phyloP scores from a whole-genome alignment of 2,888 invertebrate genomes.

The Lordiphosa fenestrarum region DNA sequence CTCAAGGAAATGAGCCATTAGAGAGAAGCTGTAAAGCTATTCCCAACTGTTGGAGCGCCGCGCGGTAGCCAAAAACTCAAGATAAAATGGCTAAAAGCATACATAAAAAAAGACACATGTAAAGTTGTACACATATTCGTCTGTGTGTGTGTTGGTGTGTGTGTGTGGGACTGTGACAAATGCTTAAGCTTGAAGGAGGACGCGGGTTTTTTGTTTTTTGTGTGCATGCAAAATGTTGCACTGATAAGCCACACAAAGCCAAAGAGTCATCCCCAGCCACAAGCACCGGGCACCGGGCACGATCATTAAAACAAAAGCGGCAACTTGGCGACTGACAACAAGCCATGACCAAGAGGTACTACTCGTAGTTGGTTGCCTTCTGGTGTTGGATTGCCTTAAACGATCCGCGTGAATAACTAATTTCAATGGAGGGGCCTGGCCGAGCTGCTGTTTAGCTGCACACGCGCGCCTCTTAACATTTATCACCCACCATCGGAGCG shows the following conservation, averaged over 20 bases:
- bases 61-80: constrained; percentile 63
- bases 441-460: constrained; percentile 44
- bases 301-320: constrained; percentile 79
- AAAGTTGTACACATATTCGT: constrained; percentile 36
- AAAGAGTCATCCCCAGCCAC: constrained; percentile 66
- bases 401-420: constrained; percentile 80
- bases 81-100: constrained; percentile 75
- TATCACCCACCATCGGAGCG: constrained; percentile 76
- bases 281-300: constrained; percentile 55
- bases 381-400: constrained; percentile 76
- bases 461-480: constrained; percentile 61
- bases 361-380: constrained; percentile 39
- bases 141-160: constrained; percentile 15
- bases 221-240: constrained; percentile 74
- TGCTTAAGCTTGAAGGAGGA: constrained; percentile 37
- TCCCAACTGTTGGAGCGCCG: constrained; percentile 51
- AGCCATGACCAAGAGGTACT: constrained; percentile 64
- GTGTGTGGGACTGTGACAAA: constrained; percentile 65
- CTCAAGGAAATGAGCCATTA: constrained; percentile 77
- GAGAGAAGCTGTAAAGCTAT: constrained; percentile 47
- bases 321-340: constrained; percentile 61
- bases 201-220: constrained; percentile 29
- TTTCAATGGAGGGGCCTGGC: constrained; percentile 77
- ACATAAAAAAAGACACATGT: constrained; percentile 74
- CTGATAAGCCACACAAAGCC: constrained; percentile 72